Base-by-base conservation (phyloP, 2,888 invertebrate genomes). In the Flexamia atlantica region DNA sequence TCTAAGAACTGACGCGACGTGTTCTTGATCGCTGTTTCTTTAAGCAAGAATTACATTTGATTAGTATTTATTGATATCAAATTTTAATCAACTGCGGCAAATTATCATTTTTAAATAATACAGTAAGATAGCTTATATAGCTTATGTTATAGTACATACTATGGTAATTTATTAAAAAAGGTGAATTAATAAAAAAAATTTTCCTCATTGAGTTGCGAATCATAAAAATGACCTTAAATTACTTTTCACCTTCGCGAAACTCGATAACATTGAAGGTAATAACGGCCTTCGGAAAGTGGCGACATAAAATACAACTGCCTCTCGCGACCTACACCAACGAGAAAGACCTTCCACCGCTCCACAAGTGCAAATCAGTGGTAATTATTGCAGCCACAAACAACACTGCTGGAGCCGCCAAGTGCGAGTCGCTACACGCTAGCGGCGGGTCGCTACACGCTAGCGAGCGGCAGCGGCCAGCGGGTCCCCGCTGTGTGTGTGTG, bases 291-390 rank as follows among this genome's bases (percentile, higher is more conserved):
- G 17, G 12, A 64, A 28, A 64, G 30, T 64, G 1, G 64, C 4
- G 28, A 14, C 64, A 64, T 64, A 64, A 64, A 64, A 28, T 28
- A 28, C 4, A 64, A 64, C 64, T 64, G 20, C 14, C 23, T 17
- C 28, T 30, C 64, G 64, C 64, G 64, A 64, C 64, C 64, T 64
- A 64, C 57, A 12, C 57, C 57, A 57, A 57, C 20, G 3, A 57
- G 57, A 20, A 57, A 57, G 57, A 23, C 64, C 64, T 64, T 64
- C 64, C 64, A 3, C 28, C 20, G 12, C 20, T 50, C 57, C 12
- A n/a, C n/a, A 17, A 64, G 64, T 64, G 64, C 64, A 30, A 64
- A 64, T 64, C 64, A 30, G 64, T 64, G 25, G 5, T 64, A 64
- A 64, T 64, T 28, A 64, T 28, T 28, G 28, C 64, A 14, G 5